Evolutionary conservation across 2,113 vertebrate genomes (phyloP), one percentile per base, ranked within the genome.

Genomic region (Amphilophus citrinellus): DNA sequence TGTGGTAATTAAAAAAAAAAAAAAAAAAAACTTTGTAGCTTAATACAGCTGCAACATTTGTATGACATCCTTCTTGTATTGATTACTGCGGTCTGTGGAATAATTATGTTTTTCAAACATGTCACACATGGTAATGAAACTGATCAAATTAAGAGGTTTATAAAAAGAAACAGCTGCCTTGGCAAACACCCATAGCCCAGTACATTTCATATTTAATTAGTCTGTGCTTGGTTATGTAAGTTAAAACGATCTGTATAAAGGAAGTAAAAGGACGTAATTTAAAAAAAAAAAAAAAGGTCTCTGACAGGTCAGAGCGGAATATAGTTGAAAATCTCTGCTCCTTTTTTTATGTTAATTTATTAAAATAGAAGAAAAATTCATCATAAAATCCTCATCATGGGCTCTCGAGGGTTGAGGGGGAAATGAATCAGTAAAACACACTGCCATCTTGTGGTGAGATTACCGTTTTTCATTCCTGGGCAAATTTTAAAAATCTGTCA

Each of bases 401-500:
- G 17, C 39, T 62, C 10, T 56, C 2, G 66, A 9, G 35, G 53
- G 35, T 61, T 1, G 13, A 47, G 15, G 11, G 39, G 39, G 1
- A 68, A 27, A 76, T 30, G 32, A 53, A 84, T 59, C 13, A 35
- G 18, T 71, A 27, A 27, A 35, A 22, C 32, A 86, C 76, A 85
- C 76, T 61, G 92, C 76, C 93, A 93, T 86, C 94, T 90, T 76
- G 91, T 90, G 95, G 86, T 11, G 15, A 59, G 5, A n/a, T 24
- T 20, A 5, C 15, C 53, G 24, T 20, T 71, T 71, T 71, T 71
- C 44, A 50, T 42, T 50, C 66, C 30, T 44, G 20, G 4, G 24
- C 24, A 13, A 71, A 39, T 39, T 39, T 39, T 10, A 50, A 50
- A 50, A 50, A 50, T 50, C 47, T 47, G 44, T 47, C 13, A 14